A percentile compares a stretch with the other conserved stretches of the same genome.
phyloP scores from a whole-genome alignment of 2,888 invertebrate species.

The Priocnemis perturbator region DNA sequence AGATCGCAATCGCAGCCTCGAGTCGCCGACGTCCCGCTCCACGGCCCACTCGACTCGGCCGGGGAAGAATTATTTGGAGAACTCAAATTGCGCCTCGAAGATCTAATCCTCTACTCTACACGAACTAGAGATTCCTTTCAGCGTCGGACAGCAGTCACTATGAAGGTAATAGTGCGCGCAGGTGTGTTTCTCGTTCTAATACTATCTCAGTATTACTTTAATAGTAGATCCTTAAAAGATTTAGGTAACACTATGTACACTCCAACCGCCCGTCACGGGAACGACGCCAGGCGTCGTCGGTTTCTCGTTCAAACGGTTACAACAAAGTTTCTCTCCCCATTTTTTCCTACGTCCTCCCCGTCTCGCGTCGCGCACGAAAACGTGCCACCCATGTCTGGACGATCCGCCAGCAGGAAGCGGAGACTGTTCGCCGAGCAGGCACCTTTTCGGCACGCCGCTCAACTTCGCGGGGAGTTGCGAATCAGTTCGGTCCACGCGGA shows the following conservation, averaged over 20 bases:
- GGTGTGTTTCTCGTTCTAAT: constrained; percentile 50
- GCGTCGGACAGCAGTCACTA: constrained; percentile 60
- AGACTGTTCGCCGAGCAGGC: no score
- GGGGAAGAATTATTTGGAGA: constrained; percentile 55
- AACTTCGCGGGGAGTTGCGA: constrained; percentile 15
- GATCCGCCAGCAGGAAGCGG: neutral
- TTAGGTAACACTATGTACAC: constrained; percentile 72
- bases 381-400: constrained; percentile 1
- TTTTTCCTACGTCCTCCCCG: neutral
- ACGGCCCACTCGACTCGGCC: neutral
- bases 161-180: constrained; percentile 64
- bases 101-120: constrained; percentile 53
- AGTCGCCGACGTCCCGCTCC: constrained; percentile 9
- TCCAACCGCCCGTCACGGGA: constrained; percentile 33
- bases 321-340: constrained; percentile 6
- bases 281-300: constrained; percentile 28
- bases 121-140: constrained; percentile 59
- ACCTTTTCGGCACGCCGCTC: no score
- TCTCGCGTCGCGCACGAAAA: constrained; percentile 24
- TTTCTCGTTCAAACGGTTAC: constrained; percentile 16
- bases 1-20: no score
- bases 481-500: constrained; percentile 40
- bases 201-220: constrained; percentile 59
- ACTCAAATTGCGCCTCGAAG: constrained; percentile 45
- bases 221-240: constrained; percentile 66